Conservation (phyloP, 2,113 vertebrate species). For the Girardinichthys multiradiatus region DNA sequence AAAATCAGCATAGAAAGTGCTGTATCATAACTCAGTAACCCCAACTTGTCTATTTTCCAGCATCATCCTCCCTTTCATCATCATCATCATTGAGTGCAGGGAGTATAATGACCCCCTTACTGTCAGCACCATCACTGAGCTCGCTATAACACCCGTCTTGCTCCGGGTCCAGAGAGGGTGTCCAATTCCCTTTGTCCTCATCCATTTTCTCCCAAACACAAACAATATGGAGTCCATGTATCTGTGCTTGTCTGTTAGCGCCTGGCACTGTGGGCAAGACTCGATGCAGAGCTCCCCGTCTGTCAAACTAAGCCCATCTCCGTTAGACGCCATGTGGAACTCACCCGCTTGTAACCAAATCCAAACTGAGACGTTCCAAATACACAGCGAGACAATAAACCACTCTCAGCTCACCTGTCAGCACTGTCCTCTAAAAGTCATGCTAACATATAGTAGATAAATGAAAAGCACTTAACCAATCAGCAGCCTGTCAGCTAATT, state of each 20-base stretch:
- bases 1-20: constrained; percentile 35
- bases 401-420: constrained; percentile 57
- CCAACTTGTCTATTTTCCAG: constrained; percentile 32
- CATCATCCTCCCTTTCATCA: constrained; percentile 32
- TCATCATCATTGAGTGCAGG: constrained; percentile 50
- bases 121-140: constrained; percentile 62
- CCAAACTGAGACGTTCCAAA: constrained; percentile 64
- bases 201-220: constrained; percentile 36
- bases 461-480: constrained; percentile 75
- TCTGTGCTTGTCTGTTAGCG: constrained; percentile 75
- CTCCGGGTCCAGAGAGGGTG: constrained; percentile 61
- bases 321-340: constrained; percentile 73
- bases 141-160: constrained; percentile 50
- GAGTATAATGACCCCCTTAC: constrained; percentile 31
- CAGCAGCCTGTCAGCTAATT: constrained; percentile 67
- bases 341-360: constrained; percentile 69
- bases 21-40: background rate
- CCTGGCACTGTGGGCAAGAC: constrained; percentile 46
- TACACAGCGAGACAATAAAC: constrained; percentile 56
- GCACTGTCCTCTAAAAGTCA: constrained; percentile 43
- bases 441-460: constrained; percentile 63
- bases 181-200: constrained; percentile 60
- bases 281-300: constrained; percentile 30
- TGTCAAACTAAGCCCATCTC: constrained; percentile 46
- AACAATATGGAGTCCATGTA: constrained; percentile 68